These are phyloP conservation scores for Abrostola triplasia DNA, from an alignment of 2,888 invertebrate species.

Conservation along the genomic window DNA sequence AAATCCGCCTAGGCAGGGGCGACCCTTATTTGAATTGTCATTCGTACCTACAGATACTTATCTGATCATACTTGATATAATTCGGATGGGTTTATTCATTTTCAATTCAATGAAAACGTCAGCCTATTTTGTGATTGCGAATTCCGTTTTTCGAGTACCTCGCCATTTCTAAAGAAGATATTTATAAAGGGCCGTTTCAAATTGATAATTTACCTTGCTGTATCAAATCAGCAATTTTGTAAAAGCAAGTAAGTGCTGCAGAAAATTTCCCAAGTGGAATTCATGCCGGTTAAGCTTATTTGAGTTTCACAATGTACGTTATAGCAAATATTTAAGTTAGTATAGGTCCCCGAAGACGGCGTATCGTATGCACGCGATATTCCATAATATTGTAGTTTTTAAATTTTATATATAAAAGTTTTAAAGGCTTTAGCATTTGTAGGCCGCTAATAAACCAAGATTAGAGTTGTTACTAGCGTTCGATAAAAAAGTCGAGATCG, in stretches of 20 bases:
- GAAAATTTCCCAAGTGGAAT: slow-evolving; percentile 47
- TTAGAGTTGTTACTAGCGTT: slow-evolving; percentile 63
- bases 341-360: slow-evolving; percentile 20
- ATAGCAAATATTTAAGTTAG: slow-evolving; percentile 50
- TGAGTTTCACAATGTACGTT: slow-evolving; percentile 38
- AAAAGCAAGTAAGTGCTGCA: slow-evolving; percentile 41
- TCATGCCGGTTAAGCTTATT: slow-evolving; percentile 43
- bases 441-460: slow-evolving; percentile 50
- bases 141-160: slow-evolving; percentile 41
- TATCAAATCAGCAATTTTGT: slow-evolving; percentile 50
- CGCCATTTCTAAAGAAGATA: slow-evolving; percentile 39
- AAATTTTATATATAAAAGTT: slow-evolving; percentile 18
- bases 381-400: slow-evolving; percentile 21
- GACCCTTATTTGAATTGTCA: slow-evolving; percentile 59
- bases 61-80: slow-evolving; percentile 62
- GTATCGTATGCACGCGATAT: slow-evolving; percentile 27
- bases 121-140: slow-evolving; percentile 54
- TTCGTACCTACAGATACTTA: slow-evolving; percentile 59
- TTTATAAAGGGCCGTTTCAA: slow-evolving; percentile 41
- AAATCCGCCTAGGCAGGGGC: slow-evolving; percentile 53
- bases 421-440: slow-evolving; percentile 10
- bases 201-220: slow-evolving; percentile 51
- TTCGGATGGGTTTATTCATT: slow-evolving; percentile 60
- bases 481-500: slow-evolving; percentile 67
- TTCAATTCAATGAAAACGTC: slow-evolving; percentile 58